Conservation (phyloP, 1,140 invertebrate species). For the Solen grandis region DNA sequence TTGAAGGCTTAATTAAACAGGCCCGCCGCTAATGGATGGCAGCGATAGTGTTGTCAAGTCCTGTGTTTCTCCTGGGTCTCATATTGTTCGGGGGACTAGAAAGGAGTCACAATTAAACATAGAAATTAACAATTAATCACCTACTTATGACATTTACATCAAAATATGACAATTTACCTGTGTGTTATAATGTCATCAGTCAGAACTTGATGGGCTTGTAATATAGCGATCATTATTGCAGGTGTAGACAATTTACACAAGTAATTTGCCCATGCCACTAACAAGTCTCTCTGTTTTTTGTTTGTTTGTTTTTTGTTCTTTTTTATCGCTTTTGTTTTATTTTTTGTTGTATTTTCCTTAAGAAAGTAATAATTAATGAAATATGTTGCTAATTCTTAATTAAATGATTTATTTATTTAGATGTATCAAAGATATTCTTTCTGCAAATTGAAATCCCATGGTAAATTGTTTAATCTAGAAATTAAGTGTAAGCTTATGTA, state of each 20-base stretch:
- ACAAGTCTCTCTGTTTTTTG: not conserved
- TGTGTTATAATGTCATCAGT: not conserved
- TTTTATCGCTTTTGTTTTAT: not conserved
- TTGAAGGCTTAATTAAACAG: constrained; percentile 1
- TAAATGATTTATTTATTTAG: no score
- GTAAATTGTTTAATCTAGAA: no score
- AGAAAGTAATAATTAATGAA: no score
- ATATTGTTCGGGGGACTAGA: constrained; percentile 25
- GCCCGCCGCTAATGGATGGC: not conserved
- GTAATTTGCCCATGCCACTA: not conserved
- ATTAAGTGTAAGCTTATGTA: no score
- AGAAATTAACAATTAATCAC: constrained; percentile 22
- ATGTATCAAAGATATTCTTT: no score
- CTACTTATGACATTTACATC: no score
- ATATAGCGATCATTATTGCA: not conserved
- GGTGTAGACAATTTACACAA: not conserved
- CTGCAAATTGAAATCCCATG: no score
- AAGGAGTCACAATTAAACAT: constrained; percentile 6
- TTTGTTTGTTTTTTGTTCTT: not conserved
- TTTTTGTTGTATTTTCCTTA: not conserved
- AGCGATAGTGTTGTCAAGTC: not conserved
- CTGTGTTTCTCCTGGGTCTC: constrained; percentile 21
- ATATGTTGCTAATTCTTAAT: no score
- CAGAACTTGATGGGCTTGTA: not conserved
- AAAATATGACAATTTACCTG: constrained; percentile 44